phyloP scores from a whole-genome alignment of 2,888 invertebrate species.

The Trilocha varians region DNA sequence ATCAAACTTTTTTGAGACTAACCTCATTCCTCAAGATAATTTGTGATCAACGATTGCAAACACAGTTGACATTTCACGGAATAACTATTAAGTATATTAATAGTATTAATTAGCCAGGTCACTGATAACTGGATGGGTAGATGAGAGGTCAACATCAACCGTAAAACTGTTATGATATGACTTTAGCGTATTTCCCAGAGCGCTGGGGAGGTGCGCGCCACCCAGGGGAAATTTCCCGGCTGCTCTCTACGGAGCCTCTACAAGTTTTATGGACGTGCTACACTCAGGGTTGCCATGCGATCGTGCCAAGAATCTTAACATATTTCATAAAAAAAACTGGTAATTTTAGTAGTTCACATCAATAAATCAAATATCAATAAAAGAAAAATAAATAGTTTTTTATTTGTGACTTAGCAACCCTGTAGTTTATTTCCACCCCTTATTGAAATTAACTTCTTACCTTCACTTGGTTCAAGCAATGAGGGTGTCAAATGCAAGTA shows the following conservation, averaged over 20 bases:
- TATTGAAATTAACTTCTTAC: constrained; percentile 55
- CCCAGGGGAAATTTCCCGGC: constrained; percentile 71
- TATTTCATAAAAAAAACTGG: background rate
- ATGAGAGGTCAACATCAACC: constrained; percentile 68
- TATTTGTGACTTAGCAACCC: constrained; percentile 17
- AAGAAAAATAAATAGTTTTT: too few species aligned
- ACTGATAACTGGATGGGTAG: constrained; percentile 28
- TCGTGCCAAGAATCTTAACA: background rate
- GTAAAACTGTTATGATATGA: constrained; percentile 73
- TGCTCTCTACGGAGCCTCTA: constrained; percentile 65
- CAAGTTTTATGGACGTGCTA: constrained; percentile 71
- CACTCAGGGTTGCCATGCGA: constrained; percentile 35
- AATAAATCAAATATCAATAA: too few species aligned
- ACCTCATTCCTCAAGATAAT: too few species aligned
- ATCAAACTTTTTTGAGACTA: too few species aligned
- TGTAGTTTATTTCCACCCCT: constrained; percentile 20
- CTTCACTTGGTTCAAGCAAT: constrained; percentile 44
- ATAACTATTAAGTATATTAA: constrained; percentile 12
- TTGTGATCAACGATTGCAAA: too few species aligned
- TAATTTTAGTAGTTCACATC: too few species aligned
- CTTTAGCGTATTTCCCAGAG: constrained; percentile 68
- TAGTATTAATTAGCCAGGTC: constrained; percentile 36
- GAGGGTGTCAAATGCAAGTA: constrained; percentile 32
- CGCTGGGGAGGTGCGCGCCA: constrained; percentile 47
- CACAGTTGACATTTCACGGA: background rate